Evolutionary conservation across 2,113 vertebrate species (phyloP), one percentile per base, ranked within the genome.

Genomic region (Nyctibius bracteatus): DNA sequence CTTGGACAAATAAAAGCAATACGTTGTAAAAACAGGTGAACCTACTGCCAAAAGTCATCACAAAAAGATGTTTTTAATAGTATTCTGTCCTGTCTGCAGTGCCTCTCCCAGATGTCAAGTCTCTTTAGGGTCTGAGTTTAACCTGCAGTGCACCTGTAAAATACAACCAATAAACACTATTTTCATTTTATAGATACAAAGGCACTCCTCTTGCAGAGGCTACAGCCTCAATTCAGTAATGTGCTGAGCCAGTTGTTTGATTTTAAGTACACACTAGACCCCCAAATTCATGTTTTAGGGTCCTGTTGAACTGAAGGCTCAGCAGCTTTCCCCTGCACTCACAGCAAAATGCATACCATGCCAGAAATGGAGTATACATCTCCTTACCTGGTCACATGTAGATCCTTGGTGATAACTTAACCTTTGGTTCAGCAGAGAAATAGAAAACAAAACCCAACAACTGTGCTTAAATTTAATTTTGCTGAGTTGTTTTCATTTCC

Each of bases 1-100:
- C 54, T 81, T 86, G 80, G 72, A 79, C 65, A 94, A 91, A 95
- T 87, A 93, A 88, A 91, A 94, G 37, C 58, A 93, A 77, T 62
- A 54, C 37, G 41, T n/a, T 79, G 65, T 66, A 90, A 90, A 94
- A 93, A 72, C 74, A 90, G 57, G 54, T 27, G 51, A 90, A 92
- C 21, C 17, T 87, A 65, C 57, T 75, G 90, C 73, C 90, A 95
- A 68, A 83, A 88, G 16, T 54, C 54, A 87, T 84, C 65, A 61
- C 28, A 79, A 81, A 91, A 81, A 65, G 17, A 28, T 35, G 13
- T 65, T 88, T 96, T 67, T 54, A 68, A 70, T n/a, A 90, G 24
- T 46, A 51, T 43, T 66, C 78, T 79, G 16, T 79, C 41, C 47
- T 57, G 46, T 62, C 77, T 67, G 25, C 21, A 66, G 41, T 63